Evolutionary conservation across 2,888 invertebrate genomes (phyloP).

Genomic region (Ariolimax columbianus): DNA sequence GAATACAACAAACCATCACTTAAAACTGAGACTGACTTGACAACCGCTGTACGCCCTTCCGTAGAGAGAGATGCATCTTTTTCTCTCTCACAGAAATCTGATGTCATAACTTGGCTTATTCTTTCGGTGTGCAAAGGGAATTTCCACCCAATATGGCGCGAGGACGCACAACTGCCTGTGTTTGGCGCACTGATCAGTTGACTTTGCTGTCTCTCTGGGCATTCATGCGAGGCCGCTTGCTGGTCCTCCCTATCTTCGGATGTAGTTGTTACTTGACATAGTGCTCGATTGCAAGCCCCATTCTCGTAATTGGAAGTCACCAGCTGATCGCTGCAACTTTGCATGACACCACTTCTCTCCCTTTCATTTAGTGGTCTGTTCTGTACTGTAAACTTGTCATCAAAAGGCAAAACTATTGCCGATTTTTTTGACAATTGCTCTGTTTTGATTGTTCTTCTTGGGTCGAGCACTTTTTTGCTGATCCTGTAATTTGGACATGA

Average conservation of each 20-base stretch:
- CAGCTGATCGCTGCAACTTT: neutral
- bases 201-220: neutral
- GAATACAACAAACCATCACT: constrained; percentile 7
- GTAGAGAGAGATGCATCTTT: neutral
- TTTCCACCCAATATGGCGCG: neutral
- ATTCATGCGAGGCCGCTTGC: neutral
- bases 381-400: neutral
- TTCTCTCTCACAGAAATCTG: neutral
- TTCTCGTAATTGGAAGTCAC: neutral
- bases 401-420: neutral
- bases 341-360: neutral
- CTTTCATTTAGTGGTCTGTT: neutral
- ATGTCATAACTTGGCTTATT: neutral
- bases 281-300: neutral
- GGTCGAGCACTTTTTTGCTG: neutral
- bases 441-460: neutral
- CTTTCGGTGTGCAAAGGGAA: neutral
- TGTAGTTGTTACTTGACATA: too few relatives aligned
- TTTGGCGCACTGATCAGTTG: neutral
- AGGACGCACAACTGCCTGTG: neutral
- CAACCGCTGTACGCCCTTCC: neutral
- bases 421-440: neutral
- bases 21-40: neutral
- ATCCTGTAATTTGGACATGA: neutral
- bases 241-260: too few relatives aligned